These are phyloP conservation scores for Porites lutea DNA, from an alignment of 64 coral and sea anemone species.

Conservation along the genomic window DNA sequence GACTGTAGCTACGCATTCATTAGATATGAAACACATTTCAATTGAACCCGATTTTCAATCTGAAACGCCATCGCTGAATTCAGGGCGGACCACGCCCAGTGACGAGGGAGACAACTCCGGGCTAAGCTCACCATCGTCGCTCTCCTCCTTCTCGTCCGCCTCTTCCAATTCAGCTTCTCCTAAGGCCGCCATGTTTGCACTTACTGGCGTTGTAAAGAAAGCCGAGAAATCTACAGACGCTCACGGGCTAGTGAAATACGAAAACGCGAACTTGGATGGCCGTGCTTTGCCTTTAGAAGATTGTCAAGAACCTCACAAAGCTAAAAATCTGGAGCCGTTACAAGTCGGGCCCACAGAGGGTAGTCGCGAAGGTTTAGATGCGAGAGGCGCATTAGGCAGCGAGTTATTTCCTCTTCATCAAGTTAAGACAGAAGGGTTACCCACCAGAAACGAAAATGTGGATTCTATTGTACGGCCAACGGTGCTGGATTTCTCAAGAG, in stretches of 20 bases:
- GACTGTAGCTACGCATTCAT: not conserved
- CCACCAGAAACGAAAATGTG: conserved; percentile 8
- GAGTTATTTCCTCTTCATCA: not conserved
- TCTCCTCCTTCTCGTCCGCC: conserved; percentile 79
- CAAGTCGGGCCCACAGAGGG: not conserved
- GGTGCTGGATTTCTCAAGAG: conserved; percentile 17
- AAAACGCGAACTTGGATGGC: not conserved
- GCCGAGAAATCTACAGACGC: not conserved
- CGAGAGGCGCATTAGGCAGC: not conserved
- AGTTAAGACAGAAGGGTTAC: not conserved
- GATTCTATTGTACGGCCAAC: not conserved
- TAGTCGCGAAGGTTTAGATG: too few species aligned
- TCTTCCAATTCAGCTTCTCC: conserved; percentile 70
- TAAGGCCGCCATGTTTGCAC: conserved; percentile 46
- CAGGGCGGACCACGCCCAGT: not conserved
- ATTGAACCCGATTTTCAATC: not conserved
- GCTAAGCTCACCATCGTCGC: conserved; percentile 79
- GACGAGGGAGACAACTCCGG: conserved; percentile 46
- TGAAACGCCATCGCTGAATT: not conserved
- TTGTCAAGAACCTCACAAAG: not conserved
- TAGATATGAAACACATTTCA: not conserved
- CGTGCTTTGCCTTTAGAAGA: not conserved
- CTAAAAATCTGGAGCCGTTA: not conserved
- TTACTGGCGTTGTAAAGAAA: conserved; percentile 16
- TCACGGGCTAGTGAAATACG: not conserved